phyloP scores from a whole-genome alignment of 2,888 invertebrate species.

The Epinotia nisella region DNA sequence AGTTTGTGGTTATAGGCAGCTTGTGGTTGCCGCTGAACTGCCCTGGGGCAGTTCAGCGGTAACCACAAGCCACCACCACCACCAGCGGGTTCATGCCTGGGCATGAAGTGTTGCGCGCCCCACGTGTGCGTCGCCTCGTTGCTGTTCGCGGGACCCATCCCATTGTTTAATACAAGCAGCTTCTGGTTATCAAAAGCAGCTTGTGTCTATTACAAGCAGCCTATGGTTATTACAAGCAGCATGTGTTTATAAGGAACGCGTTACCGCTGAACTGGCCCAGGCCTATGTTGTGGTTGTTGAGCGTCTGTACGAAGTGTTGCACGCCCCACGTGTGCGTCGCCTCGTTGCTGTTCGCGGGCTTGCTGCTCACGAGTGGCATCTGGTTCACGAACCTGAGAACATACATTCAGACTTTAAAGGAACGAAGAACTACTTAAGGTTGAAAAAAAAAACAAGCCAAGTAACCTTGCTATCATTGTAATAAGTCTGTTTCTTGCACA shows the following conservation, averaged over 20 bases:
- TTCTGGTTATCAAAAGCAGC: too few relatives aligned
- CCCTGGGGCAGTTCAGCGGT: too few relatives aligned
- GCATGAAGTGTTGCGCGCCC: constrained; percentile 66
- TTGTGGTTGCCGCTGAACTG: too few relatives aligned
- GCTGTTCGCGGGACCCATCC: constrained; percentile 59
- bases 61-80: too few relatives aligned
- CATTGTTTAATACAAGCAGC: too few relatives aligned
- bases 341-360: constrained; percentile 61
- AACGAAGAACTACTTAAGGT: background rate
- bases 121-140: constrained; percentile 66
- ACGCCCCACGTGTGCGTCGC: constrained; percentile 67
- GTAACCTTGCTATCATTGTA: too few relatives aligned
- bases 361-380: constrained; percentile 58
- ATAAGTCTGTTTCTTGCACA: background rate
- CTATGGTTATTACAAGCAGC: too few relatives aligned
- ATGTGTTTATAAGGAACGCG: too few relatives aligned
- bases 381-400: constrained; percentile 71
- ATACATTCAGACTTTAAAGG: background rate
- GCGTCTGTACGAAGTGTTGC: constrained; percentile 65
- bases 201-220: too few relatives aligned
- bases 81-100: too few relatives aligned
- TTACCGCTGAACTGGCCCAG: constrained; percentile 60
- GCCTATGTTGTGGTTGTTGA: constrained; percentile 74
- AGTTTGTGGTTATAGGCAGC: too few relatives aligned
- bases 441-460: too few relatives aligned